Base-by-base conservation (phyloP, 2,888 invertebrate genomes). In the Rotaria magnacalcarata region DNA sequence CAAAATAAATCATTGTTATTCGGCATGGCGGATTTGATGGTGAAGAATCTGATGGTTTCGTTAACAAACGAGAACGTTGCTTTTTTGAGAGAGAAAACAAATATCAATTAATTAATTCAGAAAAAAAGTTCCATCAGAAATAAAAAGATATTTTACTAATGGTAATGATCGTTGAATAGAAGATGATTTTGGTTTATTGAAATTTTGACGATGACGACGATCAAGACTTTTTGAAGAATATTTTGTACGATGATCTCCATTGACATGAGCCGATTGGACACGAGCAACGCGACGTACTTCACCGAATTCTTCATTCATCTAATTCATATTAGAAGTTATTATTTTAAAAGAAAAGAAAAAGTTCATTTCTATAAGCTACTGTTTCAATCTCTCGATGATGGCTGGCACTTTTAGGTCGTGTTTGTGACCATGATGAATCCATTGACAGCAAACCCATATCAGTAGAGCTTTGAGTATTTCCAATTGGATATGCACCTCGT, bases 251-350 rank as follows among this genome's bases (percentile, higher is more conserved):
- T 16, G 34, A 34, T 41, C 19, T 47, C 41, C 19, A 47, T 7
- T 11, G n/a, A 80, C 47, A 47, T 80, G 41, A 19, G 80, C 80
- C 47, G 80, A 80, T 24, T 24, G 80, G 3, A 80, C 80, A 80
- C 80, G 80, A n/a, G 34, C 4, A 47, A 47, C 19, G 1, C 80
- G 80, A 3, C 47, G 5, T n/a, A 21, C 21, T 47, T 34, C 80
- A n/a, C 19, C 80, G 24, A 80, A 80, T 47, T 80, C 80, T 80
- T 80, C 80, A n/a, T 47, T 47, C n/a, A 24, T 80, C 80, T 80
- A 80, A 19, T 67, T 27, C 21, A 67, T 14, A 14, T 34, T 14
- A 24, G 47, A 47, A n/a, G 10, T 47, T 24, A n/a, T 10, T 34
- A 34, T 43, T 27, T 60, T n/a, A n/a, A 52, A 52, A 52, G 0